A percentile compares a stretch with the other conserved stretches of the same genome.
phyloP scores from a whole-genome alignment of 2,113 vertebrate genomes.

The Dascyllus trimaculatus region DNA sequence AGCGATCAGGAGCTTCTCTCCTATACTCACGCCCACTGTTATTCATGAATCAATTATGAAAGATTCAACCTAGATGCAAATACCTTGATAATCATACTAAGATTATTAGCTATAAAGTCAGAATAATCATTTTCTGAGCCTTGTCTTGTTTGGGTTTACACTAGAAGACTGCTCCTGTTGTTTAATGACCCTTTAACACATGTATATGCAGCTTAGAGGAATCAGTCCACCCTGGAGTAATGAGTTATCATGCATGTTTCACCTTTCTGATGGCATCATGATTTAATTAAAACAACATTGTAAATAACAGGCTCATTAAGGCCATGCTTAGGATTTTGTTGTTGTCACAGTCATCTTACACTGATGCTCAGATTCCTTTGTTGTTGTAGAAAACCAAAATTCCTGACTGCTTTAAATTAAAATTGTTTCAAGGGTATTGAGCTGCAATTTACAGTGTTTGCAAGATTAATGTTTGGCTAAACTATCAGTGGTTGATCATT shows the following conservation, averaged over 20 bases:
- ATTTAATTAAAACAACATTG: conserved; percentile 30
- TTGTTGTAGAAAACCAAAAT: too few species aligned
- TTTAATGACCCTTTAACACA: neutral
- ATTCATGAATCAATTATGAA: conserved; percentile 47
- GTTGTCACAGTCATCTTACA: conserved; percentile 2
- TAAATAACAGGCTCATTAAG: conserved; percentile 31
- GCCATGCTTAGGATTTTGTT: neutral
- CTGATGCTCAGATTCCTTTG: too few species aligned
- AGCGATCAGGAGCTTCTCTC: conserved; percentile 19
- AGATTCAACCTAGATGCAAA: conserved; percentile 17
- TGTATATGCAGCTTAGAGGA: neutral
- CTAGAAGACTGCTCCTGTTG: neutral
- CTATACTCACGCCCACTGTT: neutral
- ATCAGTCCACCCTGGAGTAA: neutral
- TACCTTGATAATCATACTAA: conserved; percentile 21
- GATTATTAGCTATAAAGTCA: conserved; percentile 12
- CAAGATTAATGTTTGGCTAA: neutral
- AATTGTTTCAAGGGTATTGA: conserved; percentile 1
- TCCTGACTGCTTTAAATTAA: conserved; percentile 1
- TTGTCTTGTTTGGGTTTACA: neutral
- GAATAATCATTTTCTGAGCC: neutral
- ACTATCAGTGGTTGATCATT: neutral
- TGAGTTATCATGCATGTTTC: conserved; percentile 2
- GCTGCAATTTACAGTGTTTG: neutral
- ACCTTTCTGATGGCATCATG: conserved; percentile 25